Base-by-base conservation (phyloP, 2,797 vertebrate genomes). In the Botia almorhae region DNA sequence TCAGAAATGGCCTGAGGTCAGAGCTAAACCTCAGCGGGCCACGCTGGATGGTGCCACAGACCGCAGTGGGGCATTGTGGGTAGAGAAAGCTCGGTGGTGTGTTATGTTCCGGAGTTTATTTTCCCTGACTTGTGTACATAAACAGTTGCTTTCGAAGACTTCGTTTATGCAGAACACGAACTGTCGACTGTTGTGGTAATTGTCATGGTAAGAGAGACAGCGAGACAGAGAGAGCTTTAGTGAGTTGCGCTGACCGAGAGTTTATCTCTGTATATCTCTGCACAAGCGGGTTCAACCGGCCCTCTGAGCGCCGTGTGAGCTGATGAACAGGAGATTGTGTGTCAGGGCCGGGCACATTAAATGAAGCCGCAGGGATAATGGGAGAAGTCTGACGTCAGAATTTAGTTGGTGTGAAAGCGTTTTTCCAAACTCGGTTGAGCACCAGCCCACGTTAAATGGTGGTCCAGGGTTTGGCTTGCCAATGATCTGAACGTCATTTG, bases 101-200 rank as follows among this genome's bases (percentile, higher is more conserved):
- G 88, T 89, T 77, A 88, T 88, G 89, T 94, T 94, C 93, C 93
- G 92, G 93, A 93, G 88, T 90, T 91, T 91, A 90, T 92, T 93
- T 91, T 90, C 86, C 83, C 75, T 65, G 68, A 80, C 79, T 84
- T 74, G 79, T 90, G 82, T 82, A 89, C 86, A 88, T 86, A 91
- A 92, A 85, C 89, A 85, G 83, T 89, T 81, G 86, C 88, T 92
- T 91, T 89, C 53, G 53, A 78, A 78, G 82, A 82, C 17, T 82
- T 83, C 68, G 83, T 26, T 85, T 43, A 65, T 56, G 77, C 61
- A 21, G 77, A 72, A 78, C 75, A 86, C 36, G 50, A 83, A 85
- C 86, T 26, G 87, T 43, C 23, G 23, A 26, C 23, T 26, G 23
- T 26, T 76, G 74, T 69, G 82, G 89, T 91, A 92, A 91, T 90